phyloP scores from a whole-genome alignment of 2,797 vertebrate species.

The Natrix natrix region DNA sequence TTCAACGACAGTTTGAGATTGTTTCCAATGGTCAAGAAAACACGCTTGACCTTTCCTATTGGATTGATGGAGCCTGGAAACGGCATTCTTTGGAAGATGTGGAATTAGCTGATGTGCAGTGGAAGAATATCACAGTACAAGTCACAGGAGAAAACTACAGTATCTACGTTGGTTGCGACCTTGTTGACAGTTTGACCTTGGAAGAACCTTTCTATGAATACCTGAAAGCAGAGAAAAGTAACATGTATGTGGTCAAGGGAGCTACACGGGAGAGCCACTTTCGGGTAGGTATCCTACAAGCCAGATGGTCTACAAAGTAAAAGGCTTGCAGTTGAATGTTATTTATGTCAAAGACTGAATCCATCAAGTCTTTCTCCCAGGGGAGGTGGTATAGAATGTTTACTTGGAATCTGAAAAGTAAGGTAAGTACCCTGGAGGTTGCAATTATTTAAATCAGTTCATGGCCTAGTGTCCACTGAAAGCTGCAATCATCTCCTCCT shows the following conservation, averaged over 20 bases:
- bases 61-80: constrained; percentile 85
- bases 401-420: background rate
- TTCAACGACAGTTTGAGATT: constrained; percentile 89
- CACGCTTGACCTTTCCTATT: constrained; percentile 93
- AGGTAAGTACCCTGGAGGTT: background rate
- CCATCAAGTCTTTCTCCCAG: background rate
- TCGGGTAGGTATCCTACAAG: constrained; percentile 79
- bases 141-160: constrained; percentile 89
- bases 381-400: background rate
- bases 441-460: background rate
- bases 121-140: constrained; percentile 95
- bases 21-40: constrained; percentile 92
- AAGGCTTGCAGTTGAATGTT: background rate
- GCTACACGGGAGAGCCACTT: constrained; percentile 90
- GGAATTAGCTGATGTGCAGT: constrained; percentile 92
- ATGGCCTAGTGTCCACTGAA: background rate
- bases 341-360: background rate
- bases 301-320: background rate
- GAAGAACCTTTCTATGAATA: constrained; percentile 96
- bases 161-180: constrained; percentile 89
- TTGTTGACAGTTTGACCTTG: constrained; percentile 90
- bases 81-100: constrained; percentile 92
- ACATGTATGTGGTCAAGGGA: constrained; percentile 90
- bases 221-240: constrained; percentile 80
- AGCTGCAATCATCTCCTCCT: background rate